These are phyloP conservation scores for Isotomurus palustris DNA, from an alignment of 2,888 invertebrate genomes.

Conservation along the genomic window DNA sequence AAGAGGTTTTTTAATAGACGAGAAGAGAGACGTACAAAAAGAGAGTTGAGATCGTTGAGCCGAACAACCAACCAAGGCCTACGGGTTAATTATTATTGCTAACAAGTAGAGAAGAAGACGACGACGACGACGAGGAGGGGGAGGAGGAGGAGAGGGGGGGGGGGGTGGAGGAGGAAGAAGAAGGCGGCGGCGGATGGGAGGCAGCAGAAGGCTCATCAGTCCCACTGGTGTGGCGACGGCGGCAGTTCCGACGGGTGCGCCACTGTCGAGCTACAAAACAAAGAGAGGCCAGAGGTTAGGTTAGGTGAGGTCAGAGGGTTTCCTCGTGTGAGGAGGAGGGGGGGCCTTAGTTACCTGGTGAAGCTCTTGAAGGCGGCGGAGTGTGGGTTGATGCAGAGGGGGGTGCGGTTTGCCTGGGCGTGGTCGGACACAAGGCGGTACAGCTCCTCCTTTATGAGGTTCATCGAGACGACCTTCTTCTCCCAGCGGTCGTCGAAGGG, in stretches of 20 bases:
- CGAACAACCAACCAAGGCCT: not conserved
- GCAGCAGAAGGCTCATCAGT: constrained; percentile 59
- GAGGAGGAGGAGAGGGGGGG: not conserved
- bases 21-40: not conserved
- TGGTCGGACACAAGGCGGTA: constrained; percentile 98
- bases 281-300: constrained; percentile 14
- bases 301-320: not conserved
- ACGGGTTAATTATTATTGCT: not conserved
- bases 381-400: constrained; percentile 98
- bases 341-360: constrained; percentile 81
- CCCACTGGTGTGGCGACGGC: constrained; percentile 97
- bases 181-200: not conserved
- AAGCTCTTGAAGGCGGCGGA: constrained; percentile 99
- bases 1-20: not conserved
- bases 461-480: constrained; percentile 83
- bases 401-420: constrained; percentile 89
- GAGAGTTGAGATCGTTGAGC: no score
- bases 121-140: no score
- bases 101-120: not conserved
- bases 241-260: constrained; percentile 97
- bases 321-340: not conserved
- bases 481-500: constrained; percentile 97
- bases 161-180: not conserved
- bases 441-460: constrained; percentile 98
- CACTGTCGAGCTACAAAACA: constrained; percentile 81